Conservation (phyloP, 1,140 invertebrate species). For the Heliothis subflexa region DNA sequence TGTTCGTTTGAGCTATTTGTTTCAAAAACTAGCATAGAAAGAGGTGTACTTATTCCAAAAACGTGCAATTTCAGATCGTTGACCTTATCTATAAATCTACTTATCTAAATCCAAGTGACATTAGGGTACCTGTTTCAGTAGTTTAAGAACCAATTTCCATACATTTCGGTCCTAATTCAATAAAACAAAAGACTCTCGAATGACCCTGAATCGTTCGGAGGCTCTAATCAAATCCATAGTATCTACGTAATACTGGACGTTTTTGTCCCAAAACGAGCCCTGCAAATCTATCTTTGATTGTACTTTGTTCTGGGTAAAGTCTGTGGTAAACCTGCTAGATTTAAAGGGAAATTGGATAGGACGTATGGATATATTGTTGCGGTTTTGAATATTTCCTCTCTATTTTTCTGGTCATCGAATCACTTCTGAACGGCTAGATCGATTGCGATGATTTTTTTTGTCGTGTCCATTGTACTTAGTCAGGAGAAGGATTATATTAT, state of each 20-base stretch:
- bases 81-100: background rate
- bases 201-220: slow-evolving; percentile 15
- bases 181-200: slow-evolving; percentile 15
- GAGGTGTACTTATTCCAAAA: too few species aligned
- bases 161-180: slow-evolving; percentile 10
- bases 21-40: too few species aligned
- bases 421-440: too few species aligned
- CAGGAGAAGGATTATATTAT: too few species aligned
- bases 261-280: slow-evolving; percentile 21
- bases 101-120: background rate
- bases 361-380: background rate
- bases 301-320: background rate
- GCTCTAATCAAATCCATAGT: background rate
- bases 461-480: too few species aligned
- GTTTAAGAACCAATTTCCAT: slow-evolving; percentile 17
- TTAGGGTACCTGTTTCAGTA: background rate
- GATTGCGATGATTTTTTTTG: too few species aligned
- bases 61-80: too few species aligned
- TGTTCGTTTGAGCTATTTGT: too few species aligned
- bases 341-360: background rate
- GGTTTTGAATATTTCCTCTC: too few species aligned
- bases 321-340: slow-evolving; percentile 6
- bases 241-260: background rate
- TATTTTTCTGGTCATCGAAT: too few species aligned
- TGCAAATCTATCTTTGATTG: slow-evolving; percentile 32